Base-by-base conservation (phyloP, 2,888 invertebrate species). In the Meghimatium bilineatum region DNA sequence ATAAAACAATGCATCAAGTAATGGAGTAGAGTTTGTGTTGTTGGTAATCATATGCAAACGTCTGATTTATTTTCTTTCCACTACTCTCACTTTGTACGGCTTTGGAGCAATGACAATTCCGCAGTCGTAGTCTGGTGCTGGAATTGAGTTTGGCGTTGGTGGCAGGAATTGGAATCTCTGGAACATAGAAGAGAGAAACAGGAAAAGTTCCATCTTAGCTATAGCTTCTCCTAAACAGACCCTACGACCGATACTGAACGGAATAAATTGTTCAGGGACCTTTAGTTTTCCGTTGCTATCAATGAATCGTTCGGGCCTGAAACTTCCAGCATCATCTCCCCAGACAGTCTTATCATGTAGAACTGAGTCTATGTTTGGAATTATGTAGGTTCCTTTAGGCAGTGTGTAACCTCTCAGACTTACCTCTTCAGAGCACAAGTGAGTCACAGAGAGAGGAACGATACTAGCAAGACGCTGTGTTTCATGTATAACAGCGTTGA, bases 401-500 rank as follows among this genome's bases (percentile, higher is more conserved):
- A 92, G 89, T 0, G 76, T 85, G 71, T 89, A 90, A 36, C 89
- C 90, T n/a, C 86, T 80, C n/a, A 92, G 80, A 1, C 71, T 74
- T 23, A 89, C 88, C 52, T 91, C 90, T 32, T 86, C 32, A 17
- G 77, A 67, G 1, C 82, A 84, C 32, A 75, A 49, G 89, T 90
- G 71, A 87, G 87, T 23, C 85, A 82, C 1, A 85, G 78, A 14
- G 84, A 87, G 72, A 0, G 84, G 87, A 75, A 90, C 90, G 77
- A 90, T 88, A 75, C 87, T 87, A 20, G 88, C 88, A n/a, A 85
- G 74, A 20, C 91, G 80, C 52, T 87, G 86, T 20, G 90, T 85
- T 86, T 92, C 92, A 78, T 89, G 81, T 56, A 90, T 85, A 20
- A 89, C 88, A 26, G 92, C 92, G 60, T 92, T 90, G 26, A 90